Percentiles rank a stretch among this genome's conserved stretches.
phyloP scores from a whole-genome alignment of 2,888 invertebrate genomes.

The Trypoxylon attenuatum region DNA sequence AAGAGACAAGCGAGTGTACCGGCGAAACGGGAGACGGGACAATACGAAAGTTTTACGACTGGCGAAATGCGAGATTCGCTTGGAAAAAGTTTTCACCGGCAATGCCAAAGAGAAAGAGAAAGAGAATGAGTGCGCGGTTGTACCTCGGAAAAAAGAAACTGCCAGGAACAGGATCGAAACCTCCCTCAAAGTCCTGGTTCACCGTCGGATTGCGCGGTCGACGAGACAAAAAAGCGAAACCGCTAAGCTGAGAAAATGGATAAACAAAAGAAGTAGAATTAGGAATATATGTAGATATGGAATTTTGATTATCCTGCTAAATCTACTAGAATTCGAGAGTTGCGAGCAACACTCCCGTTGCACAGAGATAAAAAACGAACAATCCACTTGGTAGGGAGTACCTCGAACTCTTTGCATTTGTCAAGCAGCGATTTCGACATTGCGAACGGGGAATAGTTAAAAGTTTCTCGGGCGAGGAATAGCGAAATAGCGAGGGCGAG shows the following conservation, averaged over 20 bases:
- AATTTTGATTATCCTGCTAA: no score
- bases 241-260: no score
- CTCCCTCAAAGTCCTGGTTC: conserved; percentile 25
- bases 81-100: conserved; percentile 45
- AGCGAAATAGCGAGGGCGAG: no score
- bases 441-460: no score
- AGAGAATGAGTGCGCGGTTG: background rate
- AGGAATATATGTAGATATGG: no score
- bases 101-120: conserved; percentile 23
- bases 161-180: conserved; percentile 43
- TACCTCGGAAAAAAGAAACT: conserved; percentile 1
- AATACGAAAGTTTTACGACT: conserved; percentile 56
- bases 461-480: no score
- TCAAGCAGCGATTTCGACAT: background rate
- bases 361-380: no score
- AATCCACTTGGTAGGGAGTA: no score
- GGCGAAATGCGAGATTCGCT: conserved; percentile 33
- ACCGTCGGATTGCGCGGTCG: conserved; percentile 34
- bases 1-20: conserved; percentile 18
- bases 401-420: background rate
- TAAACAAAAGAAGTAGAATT: no score
- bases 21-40: conserved; percentile 32
- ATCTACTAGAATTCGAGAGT: no score
- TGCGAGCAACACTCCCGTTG: no score
- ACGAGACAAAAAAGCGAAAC: conserved; percentile 23